Evolutionary conservation across 2,888 invertebrate genomes (phyloP).

Genomic region (Erannis defoliaria): DNA sequence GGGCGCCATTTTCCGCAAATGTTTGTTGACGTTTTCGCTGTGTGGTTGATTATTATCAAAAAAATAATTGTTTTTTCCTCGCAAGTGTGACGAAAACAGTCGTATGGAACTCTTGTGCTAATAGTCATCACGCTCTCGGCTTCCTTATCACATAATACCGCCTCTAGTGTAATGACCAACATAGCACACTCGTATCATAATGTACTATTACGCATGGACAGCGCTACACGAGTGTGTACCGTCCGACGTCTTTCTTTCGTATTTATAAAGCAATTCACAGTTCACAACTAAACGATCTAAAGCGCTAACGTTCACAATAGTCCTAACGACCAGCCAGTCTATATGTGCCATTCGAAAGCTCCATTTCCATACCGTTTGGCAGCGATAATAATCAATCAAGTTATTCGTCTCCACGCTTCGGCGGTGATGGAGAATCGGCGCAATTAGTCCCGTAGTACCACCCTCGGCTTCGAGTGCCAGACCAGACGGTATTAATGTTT

Average conservation of each 20-base stretch:
- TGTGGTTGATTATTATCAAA: too few relatives aligned
- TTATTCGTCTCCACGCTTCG: constrained; percentile 58
- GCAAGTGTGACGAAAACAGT: too few relatives aligned
- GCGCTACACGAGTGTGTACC: not conserved
- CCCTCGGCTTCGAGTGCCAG: constrained; percentile 33
- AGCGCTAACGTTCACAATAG: not conserved
- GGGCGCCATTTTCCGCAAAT: too few relatives aligned
- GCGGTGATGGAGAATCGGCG: constrained; percentile 70
- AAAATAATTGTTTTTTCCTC: too few relatives aligned
- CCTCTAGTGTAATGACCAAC: too few relatives aligned
- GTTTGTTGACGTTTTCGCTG: too few relatives aligned
- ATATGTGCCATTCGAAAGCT: constrained; percentile 15
- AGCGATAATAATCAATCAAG: constrained; percentile 73
- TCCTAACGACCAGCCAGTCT: constrained; percentile 13
- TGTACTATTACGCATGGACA: not conserved
- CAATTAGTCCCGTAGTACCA: constrained; percentile 73
- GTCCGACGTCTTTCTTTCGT: not conserved
- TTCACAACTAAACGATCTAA: not conserved
- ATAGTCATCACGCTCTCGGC: too few relatives aligned
- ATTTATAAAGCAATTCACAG: not conserved
- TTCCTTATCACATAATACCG: too few relatives aligned
- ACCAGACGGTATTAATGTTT: constrained; percentile 16
- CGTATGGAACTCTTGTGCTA: too few relatives aligned
- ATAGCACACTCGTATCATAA: too few relatives aligned
- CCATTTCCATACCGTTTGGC: constrained; percentile 44